Evolutionary conservation across 2,888 invertebrate species (phyloP).

Genomic region (Gastrophysa polygoni): DNA sequence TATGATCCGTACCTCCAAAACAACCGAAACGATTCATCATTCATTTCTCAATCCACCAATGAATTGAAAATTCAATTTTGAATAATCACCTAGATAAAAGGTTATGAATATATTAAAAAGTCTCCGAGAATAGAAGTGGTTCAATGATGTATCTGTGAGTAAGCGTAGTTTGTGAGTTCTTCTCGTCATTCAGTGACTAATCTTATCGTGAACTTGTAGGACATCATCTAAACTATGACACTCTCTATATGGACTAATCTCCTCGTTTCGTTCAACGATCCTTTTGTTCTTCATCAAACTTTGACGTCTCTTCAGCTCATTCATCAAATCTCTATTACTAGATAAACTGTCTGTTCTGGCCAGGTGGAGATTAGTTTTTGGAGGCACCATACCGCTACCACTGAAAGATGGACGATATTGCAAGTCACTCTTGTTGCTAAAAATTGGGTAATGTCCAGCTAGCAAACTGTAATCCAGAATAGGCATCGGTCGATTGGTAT

Average conservation of each 20-base stretch:
- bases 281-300: constrained; percentile 28
- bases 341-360: constrained; percentile 40
- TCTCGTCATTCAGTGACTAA: constrained; percentile 8
- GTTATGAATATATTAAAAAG: too few relatives aligned
- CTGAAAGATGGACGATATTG: constrained; percentile 18
- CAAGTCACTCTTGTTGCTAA: constrained; percentile 13
- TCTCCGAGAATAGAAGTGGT: too few relatives aligned
- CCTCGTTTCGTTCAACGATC: constrained; percentile 8
- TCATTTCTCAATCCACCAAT: too few relatives aligned
- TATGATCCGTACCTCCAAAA: too few relatives aligned
- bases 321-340: constrained; percentile 42
- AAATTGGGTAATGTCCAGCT: constrained; percentile 29
- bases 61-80: too few relatives aligned
- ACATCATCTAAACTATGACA: constrained; percentile 41
- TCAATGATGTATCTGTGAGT: too few relatives aligned
- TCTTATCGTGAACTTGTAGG: constrained; percentile 31
- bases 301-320: constrained; percentile 41
- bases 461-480: constrained; percentile 23
- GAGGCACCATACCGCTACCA: background rate
- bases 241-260: constrained; percentile 35
- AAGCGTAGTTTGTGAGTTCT: too few relatives aligned
- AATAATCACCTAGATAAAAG: too few relatives aligned
- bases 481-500: constrained; percentile 12
- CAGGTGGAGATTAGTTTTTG: constrained; percentile 1
- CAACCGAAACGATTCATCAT: too few relatives aligned